Conservation (phyloP, 2,888 invertebrate genomes). For the Ophion slaviceki region DNA sequence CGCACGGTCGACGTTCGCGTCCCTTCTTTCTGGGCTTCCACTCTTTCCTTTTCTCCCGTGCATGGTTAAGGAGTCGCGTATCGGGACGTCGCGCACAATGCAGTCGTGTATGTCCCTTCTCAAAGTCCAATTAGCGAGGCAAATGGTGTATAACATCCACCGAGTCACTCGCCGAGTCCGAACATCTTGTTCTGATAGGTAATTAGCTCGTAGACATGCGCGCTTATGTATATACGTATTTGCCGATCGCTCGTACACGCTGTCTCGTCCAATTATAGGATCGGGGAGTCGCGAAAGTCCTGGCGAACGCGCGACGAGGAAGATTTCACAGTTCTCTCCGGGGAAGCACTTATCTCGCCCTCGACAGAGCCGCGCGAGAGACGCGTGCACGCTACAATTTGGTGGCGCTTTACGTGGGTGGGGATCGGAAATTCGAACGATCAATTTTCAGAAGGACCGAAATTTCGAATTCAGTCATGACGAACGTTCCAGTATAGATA, state of each 20-base stretch:
- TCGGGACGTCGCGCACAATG: conserved; percentile 24
- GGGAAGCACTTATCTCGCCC: conserved; percentile 25
- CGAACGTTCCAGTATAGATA: too few relatives aligned
- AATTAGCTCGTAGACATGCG: conserved; percentile 69
- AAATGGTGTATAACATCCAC: conserved; percentile 53
- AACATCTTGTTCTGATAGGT: conserved; percentile 72
- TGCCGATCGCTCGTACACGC: conserved; percentile 35
- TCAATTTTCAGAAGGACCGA: too few relatives aligned
- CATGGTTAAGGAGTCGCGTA: conserved; percentile 31
- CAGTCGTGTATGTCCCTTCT: conserved; percentile 40
- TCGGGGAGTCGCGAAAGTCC: conserved; percentile 59
- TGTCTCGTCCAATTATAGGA: conserved; percentile 75
- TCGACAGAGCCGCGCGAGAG: conserved; percentile 32
- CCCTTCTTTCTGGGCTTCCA: conserved; percentile 12
- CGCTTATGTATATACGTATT: conserved; percentile 14
- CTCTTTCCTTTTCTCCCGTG: background rate
- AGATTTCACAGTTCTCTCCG: conserved; percentile 28
- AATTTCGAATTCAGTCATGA: too few relatives aligned
- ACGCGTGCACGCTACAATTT: background rate
- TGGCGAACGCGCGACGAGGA: conserved; percentile 46
- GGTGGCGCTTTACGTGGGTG: background rate
- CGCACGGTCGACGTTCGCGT: background rate
- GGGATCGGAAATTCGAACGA: too few relatives aligned
- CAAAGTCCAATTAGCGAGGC: conserved; percentile 61
- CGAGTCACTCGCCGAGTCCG: conserved; percentile 32